Conservation (phyloP, 64 coral and sea anemone species). For the Stichodactyla mertensii region DNA sequence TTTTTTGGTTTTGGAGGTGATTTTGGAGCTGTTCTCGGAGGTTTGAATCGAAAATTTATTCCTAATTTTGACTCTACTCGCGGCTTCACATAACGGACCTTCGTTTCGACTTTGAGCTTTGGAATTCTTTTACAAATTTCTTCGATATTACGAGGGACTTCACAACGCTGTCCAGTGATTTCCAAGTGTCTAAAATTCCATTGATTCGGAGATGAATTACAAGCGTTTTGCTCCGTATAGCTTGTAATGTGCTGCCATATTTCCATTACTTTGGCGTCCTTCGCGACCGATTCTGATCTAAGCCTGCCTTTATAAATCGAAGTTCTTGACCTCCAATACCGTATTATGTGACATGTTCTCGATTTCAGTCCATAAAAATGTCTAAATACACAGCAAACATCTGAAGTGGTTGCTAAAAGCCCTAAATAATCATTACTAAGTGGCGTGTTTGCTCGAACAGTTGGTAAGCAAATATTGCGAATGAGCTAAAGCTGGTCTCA, state of each 20-base stretch:
- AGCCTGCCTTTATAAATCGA: background rate
- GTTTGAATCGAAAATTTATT: background rate
- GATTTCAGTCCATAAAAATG: constrained; percentile 5
- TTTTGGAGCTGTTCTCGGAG: background rate
- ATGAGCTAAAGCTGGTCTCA: background rate
- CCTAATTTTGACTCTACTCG: background rate
- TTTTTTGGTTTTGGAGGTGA: constrained; percentile 15
- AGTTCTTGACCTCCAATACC: background rate
- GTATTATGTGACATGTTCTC: constrained; percentile 8
- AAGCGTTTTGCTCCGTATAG: background rate
- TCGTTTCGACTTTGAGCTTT: constrained; percentile 36
- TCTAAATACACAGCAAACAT: background rate
- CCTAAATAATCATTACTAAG: constrained; percentile 10
- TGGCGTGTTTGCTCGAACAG: background rate
- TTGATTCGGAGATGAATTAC: background rate
- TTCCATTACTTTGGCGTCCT: constrained; percentile 15
- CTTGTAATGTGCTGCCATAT: constrained; percentile 10
- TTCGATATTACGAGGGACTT: background rate
- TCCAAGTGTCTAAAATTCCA: constrained; percentile 56
- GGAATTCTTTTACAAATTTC: constrained; percentile 44
- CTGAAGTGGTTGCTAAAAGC: background rate
- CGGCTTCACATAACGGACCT: background rate
- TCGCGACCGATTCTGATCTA: background rate
- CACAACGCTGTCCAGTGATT: constrained; percentile 17
- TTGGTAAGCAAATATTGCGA: constrained; percentile 1